These are phyloP conservation scores for Myotis davidii DNA, from an alignment of 2,113 vertebrate genomes.

Conservation along the genomic window DNA sequence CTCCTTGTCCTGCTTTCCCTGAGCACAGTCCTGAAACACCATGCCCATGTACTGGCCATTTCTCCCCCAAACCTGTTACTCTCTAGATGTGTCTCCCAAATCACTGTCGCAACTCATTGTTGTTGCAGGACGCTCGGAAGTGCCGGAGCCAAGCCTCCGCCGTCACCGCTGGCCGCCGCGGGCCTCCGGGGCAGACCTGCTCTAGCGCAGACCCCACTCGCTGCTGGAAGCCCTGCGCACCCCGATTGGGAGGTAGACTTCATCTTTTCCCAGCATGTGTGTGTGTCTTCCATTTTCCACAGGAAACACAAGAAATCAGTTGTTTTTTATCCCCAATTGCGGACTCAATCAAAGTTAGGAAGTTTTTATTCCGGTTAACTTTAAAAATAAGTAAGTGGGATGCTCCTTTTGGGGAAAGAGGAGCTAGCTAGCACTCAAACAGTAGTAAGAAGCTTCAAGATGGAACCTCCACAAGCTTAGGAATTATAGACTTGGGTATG, in stretches of 20 bases:
- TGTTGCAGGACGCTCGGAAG: neutral
- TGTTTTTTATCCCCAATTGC: neutral
- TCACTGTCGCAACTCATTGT: neutral
- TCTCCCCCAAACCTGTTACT: neutral
- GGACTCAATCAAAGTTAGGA: neutral
- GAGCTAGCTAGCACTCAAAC: slow-evolving; percentile 25
- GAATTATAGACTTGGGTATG: neutral
- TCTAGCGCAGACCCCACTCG: neutral
- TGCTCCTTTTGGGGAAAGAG: neutral
- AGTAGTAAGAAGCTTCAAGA: neutral
- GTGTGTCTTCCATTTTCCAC: neutral
- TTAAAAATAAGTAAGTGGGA: neutral
- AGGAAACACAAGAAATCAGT: neutral
- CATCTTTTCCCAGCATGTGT: neutral
- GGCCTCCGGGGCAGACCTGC: accelerated
- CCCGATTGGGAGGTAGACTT: too few species aligned
- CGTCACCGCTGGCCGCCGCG: neutral
- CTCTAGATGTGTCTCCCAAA: neutral
- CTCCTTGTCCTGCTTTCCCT: neutral
- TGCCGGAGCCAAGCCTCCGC: accelerated
- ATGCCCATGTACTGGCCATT: neutral
- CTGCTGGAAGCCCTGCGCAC: too few species aligned
- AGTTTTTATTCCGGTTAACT: neutral
- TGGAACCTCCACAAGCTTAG: neutral
- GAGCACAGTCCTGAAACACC: neutral